Base-by-base conservation (phyloP, 2,113 vertebrate genomes). In the Albula goreensis region DNA sequence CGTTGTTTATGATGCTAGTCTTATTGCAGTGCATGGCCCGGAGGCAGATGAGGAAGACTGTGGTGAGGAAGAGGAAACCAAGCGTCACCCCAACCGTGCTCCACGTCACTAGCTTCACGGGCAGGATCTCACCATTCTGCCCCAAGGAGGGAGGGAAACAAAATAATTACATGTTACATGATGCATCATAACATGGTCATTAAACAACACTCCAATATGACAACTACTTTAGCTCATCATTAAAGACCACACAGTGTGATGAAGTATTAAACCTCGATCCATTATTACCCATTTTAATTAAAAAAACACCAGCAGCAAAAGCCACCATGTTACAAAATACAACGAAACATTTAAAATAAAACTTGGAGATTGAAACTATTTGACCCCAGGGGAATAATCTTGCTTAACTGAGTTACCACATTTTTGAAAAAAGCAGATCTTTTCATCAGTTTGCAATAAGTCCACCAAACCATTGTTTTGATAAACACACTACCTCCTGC, bases 101-200 rank as follows among this genome's bases (percentile, higher is more conserved):
- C 11, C 97, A 97, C 0, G 97, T 98, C 90, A 99, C 92, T 2
- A 97, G 92, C 88, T 96, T 97, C 90, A 98, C 92, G 0, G 98
- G 98, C 81, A 99, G 93, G 87, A 99, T 97, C 93, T 98, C 98
- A 9, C 97, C 97, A 0, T 98, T 99, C 97, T 99, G 93, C 77
- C 83, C 70, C 19, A 4, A 13, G 0, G 53, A 3, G 31, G 50
- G 25, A 52, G 57, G 53, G 49, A 41, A 11, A 19, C 25, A 48
- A 51, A 80, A 57, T 51, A 79, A 17, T 50, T 9, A 11, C 25
- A 78, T 57, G 81, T 11, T 66, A 19, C 6, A 66, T 41, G 0
- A 41, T 41, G 31, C 31, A 41, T 41, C 31, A 41, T 41, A 41
- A 41, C 31, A 41, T 41, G 31, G 31, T 19, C 60, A 66, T 22